A percentile compares a stretch with the other conserved stretches of the same genome.
Conservation (phyloP, 2,113 vertebrate species). For the Tyto alba region DNA sequence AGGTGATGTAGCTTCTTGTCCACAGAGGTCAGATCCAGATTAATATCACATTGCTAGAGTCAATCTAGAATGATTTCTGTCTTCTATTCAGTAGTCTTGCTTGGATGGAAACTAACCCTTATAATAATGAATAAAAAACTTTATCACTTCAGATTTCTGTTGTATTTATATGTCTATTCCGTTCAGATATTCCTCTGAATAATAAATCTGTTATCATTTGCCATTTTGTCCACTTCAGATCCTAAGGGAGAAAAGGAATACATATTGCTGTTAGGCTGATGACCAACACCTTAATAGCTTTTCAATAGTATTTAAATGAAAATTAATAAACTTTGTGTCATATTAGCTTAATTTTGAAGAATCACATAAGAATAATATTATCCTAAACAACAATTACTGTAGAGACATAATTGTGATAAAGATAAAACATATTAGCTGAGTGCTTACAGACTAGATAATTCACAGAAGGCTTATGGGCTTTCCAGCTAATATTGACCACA, state of each 20-base stretch:
- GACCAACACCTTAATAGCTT: not conserved
- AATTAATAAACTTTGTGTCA: not conserved
- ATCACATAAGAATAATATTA: not conserved
- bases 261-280: not conserved
- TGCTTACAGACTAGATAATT: not conserved
- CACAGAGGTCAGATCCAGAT: not conserved
- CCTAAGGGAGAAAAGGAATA: not conserved
- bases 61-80: not conserved
- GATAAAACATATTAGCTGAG: not conserved
- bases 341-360: constrained; percentile 6
- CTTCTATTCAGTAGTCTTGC: not conserved
- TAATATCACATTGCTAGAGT: not conserved
- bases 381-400: not conserved
- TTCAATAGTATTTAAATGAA: not conserved
- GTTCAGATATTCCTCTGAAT: not conserved
- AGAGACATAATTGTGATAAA: not conserved
- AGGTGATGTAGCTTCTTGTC: not conserved
- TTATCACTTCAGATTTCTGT: not conserved
- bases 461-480: not conserved
- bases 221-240: not conserved
- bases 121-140: not conserved
- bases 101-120: not conserved
- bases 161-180: not conserved
- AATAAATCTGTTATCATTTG: not conserved
- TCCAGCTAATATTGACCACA: not conserved